Base-by-base conservation (phyloP, 2,888 invertebrate genomes). In the Stenoptilia bipunctidactyla region DNA sequence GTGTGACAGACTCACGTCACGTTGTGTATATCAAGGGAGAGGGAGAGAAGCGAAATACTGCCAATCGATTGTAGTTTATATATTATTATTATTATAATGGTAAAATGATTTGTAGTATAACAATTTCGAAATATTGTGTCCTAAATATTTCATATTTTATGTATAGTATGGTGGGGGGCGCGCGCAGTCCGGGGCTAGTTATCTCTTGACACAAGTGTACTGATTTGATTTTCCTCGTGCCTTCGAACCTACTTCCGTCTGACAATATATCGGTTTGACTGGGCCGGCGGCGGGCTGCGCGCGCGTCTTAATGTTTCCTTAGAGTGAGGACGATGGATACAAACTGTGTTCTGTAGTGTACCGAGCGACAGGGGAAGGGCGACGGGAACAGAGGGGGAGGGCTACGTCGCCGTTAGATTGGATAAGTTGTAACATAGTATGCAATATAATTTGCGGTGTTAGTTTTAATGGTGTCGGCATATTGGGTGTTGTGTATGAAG, bases 291-390 rank as follows among this genome's bases (percentile, higher is more conserved):
- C 45, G 45, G 53, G 53, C 54, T 52, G 61, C 50, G 54, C 58
- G 52, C 64, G 58, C 58, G 55, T 63, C 58, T 66, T 61, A 63
- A 68, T 66, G 73, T 73, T 77, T 66, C 59, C 61, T 68, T 73
- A 66, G 64, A 61, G 55, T 53, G 69, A 68, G 70, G 66, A 59
- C 53, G 71, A 62, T 66, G 77, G 80, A 79, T 82, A 79, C 77
- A 72, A 72, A 73, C 67, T 79, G 82, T 79, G 79, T 79, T 80
- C 79, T 70, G 76, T 80, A 80, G 79, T 56, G 76, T 79, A 76
- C 69, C 68, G 74, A 70, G 66, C 58, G 73, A 75, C 69, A 71
- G 74, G 74, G 71, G 67, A 39, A 41, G 47, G 40, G 45, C 37
- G 44, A 38, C 36, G 33, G 40, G 46, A 44, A 40, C 42, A 43